Evolutionary conservation across 2,888 invertebrate genomes (phyloP).

Genomic region (Epistrophe grossulariae): DNA sequence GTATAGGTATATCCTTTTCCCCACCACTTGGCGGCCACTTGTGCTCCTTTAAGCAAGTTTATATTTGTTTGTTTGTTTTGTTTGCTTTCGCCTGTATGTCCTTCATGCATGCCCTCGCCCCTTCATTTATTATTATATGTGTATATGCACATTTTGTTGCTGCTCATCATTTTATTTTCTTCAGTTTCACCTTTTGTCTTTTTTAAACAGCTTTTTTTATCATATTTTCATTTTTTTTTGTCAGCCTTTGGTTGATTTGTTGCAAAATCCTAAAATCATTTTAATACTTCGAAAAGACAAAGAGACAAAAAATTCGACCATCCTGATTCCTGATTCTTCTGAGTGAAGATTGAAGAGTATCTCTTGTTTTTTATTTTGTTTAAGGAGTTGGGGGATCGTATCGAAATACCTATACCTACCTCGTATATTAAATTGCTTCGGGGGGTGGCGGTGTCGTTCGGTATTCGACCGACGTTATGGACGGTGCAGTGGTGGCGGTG

Average conservation of each 20-base stretch:
- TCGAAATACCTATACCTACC: neutral
- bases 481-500: conserved; percentile 44
- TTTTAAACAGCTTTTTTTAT: conserved; percentile 38
- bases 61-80: conserved; percentile 25
- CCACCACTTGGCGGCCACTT: neutral
- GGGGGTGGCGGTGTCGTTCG: conserved; percentile 47
- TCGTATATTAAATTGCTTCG: conserved; percentile 54
- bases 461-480: neutral
- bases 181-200: conserved; percentile 66
- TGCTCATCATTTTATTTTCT: conserved; percentile 67
- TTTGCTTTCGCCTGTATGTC: conserved; percentile 55
- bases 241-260: conserved; percentile 44
- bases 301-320: neutral
- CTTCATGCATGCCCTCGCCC: conserved; percentile 60
- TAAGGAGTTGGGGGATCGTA: neutral
- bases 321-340: conserved; percentile 31
- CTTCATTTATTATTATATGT: conserved; percentile 41
- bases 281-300: conserved; percentile 28
- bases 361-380: conserved; percentile 15
- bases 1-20: conserved; percentile 40
- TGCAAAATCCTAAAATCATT: conserved; percentile 61
- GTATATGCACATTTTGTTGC: conserved; percentile 46
- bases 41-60: conserved; percentile 22
- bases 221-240: conserved; percentile 3
- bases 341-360: conserved; percentile 37